A percentile compares a stretch with the other conserved stretches of the same genome.
Evolutionary conservation across 2,888 invertebrate species (phyloP).

Genomic region (Callinectes sapidus): DNA sequence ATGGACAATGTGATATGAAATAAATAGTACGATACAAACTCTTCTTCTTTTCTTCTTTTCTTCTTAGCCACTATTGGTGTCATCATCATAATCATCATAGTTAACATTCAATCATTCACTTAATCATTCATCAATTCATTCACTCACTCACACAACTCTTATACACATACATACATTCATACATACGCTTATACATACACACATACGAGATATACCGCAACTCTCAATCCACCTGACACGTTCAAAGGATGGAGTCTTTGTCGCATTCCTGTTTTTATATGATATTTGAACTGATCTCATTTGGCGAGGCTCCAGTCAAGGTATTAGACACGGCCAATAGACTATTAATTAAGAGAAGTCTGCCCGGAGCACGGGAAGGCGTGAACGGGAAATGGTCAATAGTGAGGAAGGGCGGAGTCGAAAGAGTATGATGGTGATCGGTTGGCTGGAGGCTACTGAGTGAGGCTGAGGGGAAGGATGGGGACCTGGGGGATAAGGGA

Average conservation of each 20-base stretch:
- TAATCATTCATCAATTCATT: background rate
- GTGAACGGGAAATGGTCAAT: conserved; percentile 45
- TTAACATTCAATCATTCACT: background rate
- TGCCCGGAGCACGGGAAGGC: conserved; percentile 44
- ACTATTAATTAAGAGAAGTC: conserved; percentile 50
- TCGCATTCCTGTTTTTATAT: background rate
- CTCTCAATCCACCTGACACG: background rate
- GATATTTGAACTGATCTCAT: background rate
- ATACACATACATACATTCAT: background rate
- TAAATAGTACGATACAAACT: background rate
- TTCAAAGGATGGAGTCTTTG: background rate
- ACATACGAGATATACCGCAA: background rate
- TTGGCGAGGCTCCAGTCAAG: conserved; percentile 54
- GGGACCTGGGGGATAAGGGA: background rate
- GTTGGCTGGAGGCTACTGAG: conserved; percentile 32
- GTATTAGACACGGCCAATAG: conserved; percentile 41
- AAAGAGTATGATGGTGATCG: conserved; percentile 38
- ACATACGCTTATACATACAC: background rate
- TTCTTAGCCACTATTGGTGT: background rate
- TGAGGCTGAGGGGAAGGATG: background rate
- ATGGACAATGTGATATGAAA: background rate
- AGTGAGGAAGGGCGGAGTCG: conserved; percentile 48
- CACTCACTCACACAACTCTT: background rate
- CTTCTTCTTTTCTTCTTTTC: background rate
- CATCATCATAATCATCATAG: background rate